These are phyloP conservation scores for Knipowitschia caucasica DNA, from an alignment of 2,797 vertebrate genomes.

Conservation along the genomic window DNA sequence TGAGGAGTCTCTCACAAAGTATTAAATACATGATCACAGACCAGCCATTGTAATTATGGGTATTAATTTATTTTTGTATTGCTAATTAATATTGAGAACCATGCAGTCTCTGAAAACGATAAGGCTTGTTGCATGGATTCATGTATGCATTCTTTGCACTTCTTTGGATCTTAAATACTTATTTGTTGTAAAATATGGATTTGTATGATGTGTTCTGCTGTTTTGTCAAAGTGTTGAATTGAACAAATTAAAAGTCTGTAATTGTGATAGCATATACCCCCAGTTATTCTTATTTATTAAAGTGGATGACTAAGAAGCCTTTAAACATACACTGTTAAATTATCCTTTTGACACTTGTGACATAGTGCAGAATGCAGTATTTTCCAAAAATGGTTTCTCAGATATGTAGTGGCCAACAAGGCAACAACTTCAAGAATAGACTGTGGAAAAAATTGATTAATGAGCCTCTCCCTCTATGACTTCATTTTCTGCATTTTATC, in stretches of 20 bases:
- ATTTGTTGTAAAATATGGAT: background rate
- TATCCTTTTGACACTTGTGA: conserved; percentile 12
- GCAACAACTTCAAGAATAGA: conserved; percentile 40
- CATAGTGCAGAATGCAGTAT: conserved; percentile 11
- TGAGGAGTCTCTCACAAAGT: background rate
- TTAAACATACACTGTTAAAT: background rate
- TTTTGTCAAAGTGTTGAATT: background rate
- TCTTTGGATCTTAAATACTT: background rate
- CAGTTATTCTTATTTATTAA: no score
- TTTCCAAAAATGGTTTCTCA: conserved; percentile 20
- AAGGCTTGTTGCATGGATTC: background rate
- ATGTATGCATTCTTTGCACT: background rate
- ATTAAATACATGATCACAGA: background rate
- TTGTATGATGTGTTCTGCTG: background rate
- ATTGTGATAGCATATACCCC: no score
- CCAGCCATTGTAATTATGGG: no score
- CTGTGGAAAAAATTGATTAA: conserved; percentile 43
- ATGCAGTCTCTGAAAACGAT: background rate
- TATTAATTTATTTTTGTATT: background rate
- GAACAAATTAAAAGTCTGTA: background rate
- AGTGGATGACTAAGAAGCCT: background rate
- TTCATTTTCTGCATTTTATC: conserved; percentile 75
- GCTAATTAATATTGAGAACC: background rate
- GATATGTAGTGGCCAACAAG: conserved; percentile 61
- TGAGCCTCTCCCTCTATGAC: conserved; percentile 37